Evolutionary conservation across 2,113 vertebrate genomes (phyloP).

Genomic region (Hippolais icterina): DNA sequence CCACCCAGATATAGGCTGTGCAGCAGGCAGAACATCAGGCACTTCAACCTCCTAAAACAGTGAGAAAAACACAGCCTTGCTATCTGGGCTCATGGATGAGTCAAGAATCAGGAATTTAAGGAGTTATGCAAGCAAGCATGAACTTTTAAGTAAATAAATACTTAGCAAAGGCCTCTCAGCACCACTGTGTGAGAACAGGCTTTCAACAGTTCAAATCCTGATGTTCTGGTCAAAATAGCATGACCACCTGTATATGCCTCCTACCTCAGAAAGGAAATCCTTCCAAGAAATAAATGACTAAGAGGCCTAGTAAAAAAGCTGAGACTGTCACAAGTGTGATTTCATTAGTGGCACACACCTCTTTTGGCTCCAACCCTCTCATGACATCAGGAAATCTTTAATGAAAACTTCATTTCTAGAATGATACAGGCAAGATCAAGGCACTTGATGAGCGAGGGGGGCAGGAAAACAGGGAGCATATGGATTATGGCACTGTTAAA

Average conservation of each 20-base stretch:
- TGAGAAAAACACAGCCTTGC: conserved; percentile 31
- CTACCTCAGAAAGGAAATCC: background rate
- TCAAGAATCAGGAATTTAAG: conserved; percentile 49
- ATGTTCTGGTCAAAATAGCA: background rate
- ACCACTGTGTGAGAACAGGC: background rate
- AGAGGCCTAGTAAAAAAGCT: background rate
- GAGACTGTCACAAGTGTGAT: background rate
- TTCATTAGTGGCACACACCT: background rate
- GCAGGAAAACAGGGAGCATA: background rate
- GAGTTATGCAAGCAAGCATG: conserved; percentile 46
- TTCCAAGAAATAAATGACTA: background rate
- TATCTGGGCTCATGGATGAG: conserved; percentile 25
- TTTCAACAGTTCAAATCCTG: background rate
- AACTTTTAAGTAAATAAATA: conserved; percentile 48
- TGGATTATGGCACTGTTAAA: background rate
- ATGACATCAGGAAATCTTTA: background rate
- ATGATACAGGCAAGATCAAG: background rate
- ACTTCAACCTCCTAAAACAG: background rate
- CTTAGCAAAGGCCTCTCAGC: background rate
- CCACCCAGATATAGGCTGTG: background rate
- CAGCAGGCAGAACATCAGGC: background rate
- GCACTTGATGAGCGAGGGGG: background rate
- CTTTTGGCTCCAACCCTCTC: background rate
- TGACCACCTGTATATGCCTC: background rate
- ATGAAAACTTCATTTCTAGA: background rate